Evolutionary conservation across 2,888 invertebrate species (phyloP), one percentile per base, ranked within the genome.

Genomic region (Tryphoninae sp.): DNA sequence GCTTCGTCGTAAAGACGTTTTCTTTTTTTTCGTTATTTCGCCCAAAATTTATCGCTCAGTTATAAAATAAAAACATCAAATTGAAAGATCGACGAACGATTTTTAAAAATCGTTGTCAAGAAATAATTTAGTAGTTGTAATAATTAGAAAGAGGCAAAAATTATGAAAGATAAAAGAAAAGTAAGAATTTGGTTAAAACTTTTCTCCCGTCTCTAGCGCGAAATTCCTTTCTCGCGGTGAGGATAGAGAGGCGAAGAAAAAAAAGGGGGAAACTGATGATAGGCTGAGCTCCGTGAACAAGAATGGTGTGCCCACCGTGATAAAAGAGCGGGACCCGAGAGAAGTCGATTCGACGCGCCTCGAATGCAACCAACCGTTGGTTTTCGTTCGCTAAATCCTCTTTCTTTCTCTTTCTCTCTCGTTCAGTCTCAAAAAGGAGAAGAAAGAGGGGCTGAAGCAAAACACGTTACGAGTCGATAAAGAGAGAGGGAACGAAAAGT

Each of bases 221-320:
- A 13, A 45, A 45, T 45, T 45, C 45, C 45, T 45, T 65, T 16
- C 55, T 13, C 13, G 33, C 11, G 13, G 45, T 13, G 45, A 45
- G 45, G 11, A 13, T 13, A 45, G 45, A 33, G 33, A 33, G n/a
- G 51, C 16, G 3, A 33, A 19, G 40, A 40, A 58, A 42, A 3
- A n/a, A 42, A 45, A 13, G 61, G 13, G 45, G 22, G 33, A 61
- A 61, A 51, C 53, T 76, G 80, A 80, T 72, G 71, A 80, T 76
- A 76, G 80, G 80, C 65, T 55, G 67, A 45, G 62, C 59, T 65
- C 42, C 69, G 55, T 40, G 19, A 42, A 80, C 58, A 51, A 75
- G 75, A 19, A 23, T 45, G 23, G 49, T 23, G 11, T 23, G 51
- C 69, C 59, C 45, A 13, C 59, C 45, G 9, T 68, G 71, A 80